These are phyloP conservation scores for Dipodomys ordii DNA, from an alignment of 2,113 vertebrate species.

Conservation along the genomic window DNA sequence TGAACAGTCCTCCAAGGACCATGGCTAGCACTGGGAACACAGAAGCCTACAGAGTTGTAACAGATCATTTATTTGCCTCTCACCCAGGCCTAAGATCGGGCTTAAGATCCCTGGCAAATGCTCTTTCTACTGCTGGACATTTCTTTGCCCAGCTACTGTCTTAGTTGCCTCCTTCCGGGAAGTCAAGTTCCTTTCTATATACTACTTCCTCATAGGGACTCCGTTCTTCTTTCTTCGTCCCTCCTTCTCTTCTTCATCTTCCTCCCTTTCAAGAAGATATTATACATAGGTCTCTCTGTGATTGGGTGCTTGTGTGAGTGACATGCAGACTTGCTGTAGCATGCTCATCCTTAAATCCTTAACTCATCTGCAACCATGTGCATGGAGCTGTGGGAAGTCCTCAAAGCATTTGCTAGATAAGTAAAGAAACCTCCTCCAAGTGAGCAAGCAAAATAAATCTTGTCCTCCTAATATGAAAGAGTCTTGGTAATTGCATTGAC, in stretches of 20 bases:
- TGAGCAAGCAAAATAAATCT: background rate
- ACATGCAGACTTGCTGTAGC: too few relatives aligned
- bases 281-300: background rate
- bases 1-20: background rate
- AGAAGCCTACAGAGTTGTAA: background rate
- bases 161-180: background rate
- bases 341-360: background rate
- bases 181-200: background rate
- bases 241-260: background rate
- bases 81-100: background rate
- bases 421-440: background rate
- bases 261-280: background rate
- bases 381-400: background rate
- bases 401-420: background rate
- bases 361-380: background rate
- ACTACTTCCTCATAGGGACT: accelerated
- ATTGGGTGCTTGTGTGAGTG: too few relatives aligned
- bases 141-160: background rate
- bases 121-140: background rate
- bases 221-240: background rate
- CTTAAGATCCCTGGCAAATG: background rate
- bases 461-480: background rate
- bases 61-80: background rate
- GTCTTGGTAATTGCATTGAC: background rate
- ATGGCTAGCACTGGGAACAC: background rate